Percentiles rank a stretch among this genome's conserved stretches.
Evolutionary conservation across 2,113 vertebrate genomes (phyloP).

Genomic region (Manacus vitellinus): DNA sequence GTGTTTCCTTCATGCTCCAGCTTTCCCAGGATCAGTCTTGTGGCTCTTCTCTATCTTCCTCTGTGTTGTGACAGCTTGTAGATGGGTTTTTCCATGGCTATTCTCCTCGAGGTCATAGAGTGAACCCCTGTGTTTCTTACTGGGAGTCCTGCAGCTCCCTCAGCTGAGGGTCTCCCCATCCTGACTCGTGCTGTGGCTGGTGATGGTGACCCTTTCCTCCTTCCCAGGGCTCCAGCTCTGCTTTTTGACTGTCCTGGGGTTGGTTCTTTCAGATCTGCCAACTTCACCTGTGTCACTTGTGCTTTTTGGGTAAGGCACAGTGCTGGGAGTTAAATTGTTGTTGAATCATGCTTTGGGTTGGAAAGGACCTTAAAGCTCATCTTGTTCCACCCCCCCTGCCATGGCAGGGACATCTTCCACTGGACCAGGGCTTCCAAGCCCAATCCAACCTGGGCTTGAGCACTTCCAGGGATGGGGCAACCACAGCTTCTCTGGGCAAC

Average conservation of each 20-base stretch:
- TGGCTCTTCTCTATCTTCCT: not conserved
- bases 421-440: not conserved
- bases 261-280: not conserved
- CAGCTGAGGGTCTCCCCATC: not conserved
- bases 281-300: not conserved
- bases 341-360: not conserved
- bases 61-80: not conserved
- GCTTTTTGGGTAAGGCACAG: not conserved
- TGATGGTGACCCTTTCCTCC: not conserved
- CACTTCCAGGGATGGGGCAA: not conserved
- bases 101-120: not conserved
- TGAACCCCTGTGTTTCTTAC: not conserved
- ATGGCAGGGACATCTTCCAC: not conserved
- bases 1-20: not conserved
- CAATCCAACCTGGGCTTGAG: fast-evolving
- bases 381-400: fast-evolving
- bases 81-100: not conserved
- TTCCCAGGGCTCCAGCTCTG: not conserved
- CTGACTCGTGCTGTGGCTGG: not conserved
- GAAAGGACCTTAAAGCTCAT: not conserved
- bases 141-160: not conserved
- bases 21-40: not conserved
- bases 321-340: not conserved
- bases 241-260: not conserved
- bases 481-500: not conserved